phyloP scores from a whole-genome alignment of 2,888 invertebrate genomes.

The Lepidonotus clava region DNA sequence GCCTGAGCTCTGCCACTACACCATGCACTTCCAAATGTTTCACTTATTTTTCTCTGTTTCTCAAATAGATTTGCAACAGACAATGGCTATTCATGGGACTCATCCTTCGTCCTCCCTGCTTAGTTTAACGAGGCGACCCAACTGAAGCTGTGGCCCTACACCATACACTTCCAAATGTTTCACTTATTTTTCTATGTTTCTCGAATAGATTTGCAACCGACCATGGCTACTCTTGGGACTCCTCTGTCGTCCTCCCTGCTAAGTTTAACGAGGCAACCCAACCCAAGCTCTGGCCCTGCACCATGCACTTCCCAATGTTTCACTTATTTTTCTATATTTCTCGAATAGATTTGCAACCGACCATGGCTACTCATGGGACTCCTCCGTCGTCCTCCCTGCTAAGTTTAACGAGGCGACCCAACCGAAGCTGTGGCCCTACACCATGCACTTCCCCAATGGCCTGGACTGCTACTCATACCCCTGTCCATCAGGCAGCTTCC shows the following conservation, averaged over 20 bases:
- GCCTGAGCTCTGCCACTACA: too few species aligned
- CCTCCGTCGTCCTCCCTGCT: neutral
- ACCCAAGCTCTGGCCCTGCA: too few species aligned
- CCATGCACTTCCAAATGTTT: too few species aligned
- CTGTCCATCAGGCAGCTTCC: neutral
- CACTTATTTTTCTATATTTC: neutral
- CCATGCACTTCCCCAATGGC: neutral
- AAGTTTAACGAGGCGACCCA: neutral
- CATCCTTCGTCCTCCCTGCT: too few species aligned
- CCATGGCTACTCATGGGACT: neutral
- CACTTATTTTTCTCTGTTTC: too few species aligned
- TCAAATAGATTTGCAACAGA: too few species aligned
- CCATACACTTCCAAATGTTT: too few species aligned
- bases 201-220: neutral
- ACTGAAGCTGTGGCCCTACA: too few species aligned
- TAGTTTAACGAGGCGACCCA: too few species aligned
- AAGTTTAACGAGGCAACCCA: neutral
- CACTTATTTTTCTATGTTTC: neutral
- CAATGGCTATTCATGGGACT: too few species aligned
- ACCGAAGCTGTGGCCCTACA: constrained; percentile 40
- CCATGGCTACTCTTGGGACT: neutral
- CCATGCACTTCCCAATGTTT: too few species aligned
- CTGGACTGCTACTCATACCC: neutral
- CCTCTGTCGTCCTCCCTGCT: neutral
- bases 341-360: neutral